These are phyloP conservation scores for silkworm (Bombyx mori) DNA, from an alignment of 1,140 invertebrate genomes.

Conservation along the genomic window ASM3026992v2 NC_085119.1:2527001-2527500, in stretches of 20 bases:
- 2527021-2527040: constrained; percentile 49
- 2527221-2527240: constrained; percentile 65
- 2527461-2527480: constrained; percentile 66
- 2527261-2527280: constrained; percentile 27
- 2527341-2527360: constrained; percentile 22
- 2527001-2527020: constrained; percentile 45
- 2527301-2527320: constrained; percentile 27
- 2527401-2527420: constrained; percentile 22
- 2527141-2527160: constrained; percentile 62
- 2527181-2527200: constrained; percentile 63
- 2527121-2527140: constrained; percentile 33
- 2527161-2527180: constrained; percentile 65
- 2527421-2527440: constrained; percentile 48
- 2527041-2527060: constrained; percentile 43
- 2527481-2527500: constrained; percentile 62
- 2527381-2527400: constrained; percentile 27
- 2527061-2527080: constrained; percentile 46
- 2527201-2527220: constrained; percentile 66
- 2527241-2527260: constrained; percentile 28
- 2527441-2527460: constrained; percentile 65
- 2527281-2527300: constrained; percentile 28
- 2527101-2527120: constrained; percentile 36
- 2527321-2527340: constrained; percentile 30
- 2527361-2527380: constrained; percentile 23
- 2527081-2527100: constrained; percentile 22